Evolutionary conservation across 2,797 vertebrate genomes (phyloP).

Genomic region (Periparus ater): DNA sequence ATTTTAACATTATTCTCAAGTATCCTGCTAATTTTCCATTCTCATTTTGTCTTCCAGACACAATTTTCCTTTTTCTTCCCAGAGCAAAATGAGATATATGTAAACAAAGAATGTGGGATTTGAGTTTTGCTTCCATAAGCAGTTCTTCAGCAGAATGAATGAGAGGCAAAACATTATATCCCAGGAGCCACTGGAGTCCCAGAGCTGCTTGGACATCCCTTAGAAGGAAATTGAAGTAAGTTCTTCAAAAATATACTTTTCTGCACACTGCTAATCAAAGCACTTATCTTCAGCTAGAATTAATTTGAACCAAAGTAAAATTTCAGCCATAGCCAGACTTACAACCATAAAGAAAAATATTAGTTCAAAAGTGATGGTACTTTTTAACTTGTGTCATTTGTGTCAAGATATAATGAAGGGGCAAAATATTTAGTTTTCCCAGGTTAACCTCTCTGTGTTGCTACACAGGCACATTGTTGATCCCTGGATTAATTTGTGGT

Average conservation of each 20-base stretch:
- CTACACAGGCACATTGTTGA: neutral
- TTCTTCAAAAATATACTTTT: neutral
- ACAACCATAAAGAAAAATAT: neutral
- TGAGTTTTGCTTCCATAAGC: neutral
- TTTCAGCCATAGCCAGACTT: neutral
- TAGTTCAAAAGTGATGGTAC: neutral
- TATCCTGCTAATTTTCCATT: constrained; percentile 10
- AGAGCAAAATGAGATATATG: neutral
- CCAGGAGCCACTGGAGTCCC: neutral
- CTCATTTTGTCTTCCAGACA: neutral
- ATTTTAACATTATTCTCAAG: neutral
- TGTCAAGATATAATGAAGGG: neutral
- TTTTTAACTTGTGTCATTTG: neutral
- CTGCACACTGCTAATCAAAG: neutral
- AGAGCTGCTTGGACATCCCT: neutral
- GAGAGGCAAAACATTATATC: neutral
- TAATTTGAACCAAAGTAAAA: neutral
- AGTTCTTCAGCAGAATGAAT: neutral
- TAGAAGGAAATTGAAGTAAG: neutral
- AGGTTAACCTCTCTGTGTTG: neutral
- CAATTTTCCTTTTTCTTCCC: neutral
- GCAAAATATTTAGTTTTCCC: neutral
- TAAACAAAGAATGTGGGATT: neutral
- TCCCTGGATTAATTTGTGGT: neutral
- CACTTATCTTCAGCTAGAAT: neutral